Conservation (phyloP, 2,113 vertebrate genomes). For the Regulus satrapa region DNA sequence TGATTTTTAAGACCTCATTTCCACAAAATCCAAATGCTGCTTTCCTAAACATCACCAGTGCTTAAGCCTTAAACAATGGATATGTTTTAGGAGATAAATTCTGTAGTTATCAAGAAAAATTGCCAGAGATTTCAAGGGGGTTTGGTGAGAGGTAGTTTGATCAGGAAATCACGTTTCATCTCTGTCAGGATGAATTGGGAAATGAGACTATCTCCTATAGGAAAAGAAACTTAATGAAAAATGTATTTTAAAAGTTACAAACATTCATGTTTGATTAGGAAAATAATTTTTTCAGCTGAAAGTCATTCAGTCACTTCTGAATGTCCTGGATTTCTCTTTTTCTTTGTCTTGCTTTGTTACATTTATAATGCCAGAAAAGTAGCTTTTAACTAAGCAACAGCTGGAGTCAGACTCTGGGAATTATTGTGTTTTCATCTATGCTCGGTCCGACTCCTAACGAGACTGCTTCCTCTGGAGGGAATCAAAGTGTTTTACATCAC, state of each 20-base stretch:
- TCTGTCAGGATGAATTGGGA: not conserved
- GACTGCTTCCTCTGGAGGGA: not conserved
- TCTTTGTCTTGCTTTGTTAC: not conserved
- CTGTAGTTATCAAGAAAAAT: not conserved
- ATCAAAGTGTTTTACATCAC: conserved; percentile 25
- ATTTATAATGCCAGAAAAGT: not conserved
- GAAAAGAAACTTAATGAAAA: not conserved
- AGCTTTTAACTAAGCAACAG: conserved; percentile 33
- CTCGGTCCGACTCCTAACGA: not conserved
- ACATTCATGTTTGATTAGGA: not conserved
- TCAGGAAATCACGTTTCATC: not conserved
- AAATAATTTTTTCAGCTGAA: not conserved
- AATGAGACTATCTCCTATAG: not conserved
- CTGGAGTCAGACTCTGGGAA: conserved; percentile 24
- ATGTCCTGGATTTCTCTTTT: not conserved
- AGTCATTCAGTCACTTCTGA: not conserved
- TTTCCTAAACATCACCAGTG: fast-evolving
- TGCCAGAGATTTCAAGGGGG: not conserved
- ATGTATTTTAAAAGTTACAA: not conserved
- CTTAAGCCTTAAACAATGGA: not conserved
- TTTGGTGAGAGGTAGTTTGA: not conserved
- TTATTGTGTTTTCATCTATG: not conserved
- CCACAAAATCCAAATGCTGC: not conserved
- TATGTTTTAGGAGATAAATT: not conserved
- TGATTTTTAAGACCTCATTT: not conserved